Base-by-base conservation (phyloP, 2,797 vertebrate species). In the Momotus momota region DNA sequence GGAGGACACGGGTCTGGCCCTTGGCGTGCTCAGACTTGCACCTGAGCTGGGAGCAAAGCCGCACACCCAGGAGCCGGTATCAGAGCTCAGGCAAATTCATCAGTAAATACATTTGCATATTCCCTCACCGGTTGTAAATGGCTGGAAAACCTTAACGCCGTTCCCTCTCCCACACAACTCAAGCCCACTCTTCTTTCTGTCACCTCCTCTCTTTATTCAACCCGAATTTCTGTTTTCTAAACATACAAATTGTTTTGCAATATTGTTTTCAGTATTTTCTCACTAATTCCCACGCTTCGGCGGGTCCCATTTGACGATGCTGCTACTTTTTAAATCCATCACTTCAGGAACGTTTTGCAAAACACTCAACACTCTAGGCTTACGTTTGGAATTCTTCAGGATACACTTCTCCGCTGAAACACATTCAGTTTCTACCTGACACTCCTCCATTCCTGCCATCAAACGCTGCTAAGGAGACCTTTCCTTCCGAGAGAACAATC, bases 291-390 rank as follows among this genome's bases (percentile, higher is more conserved):
- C 61, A 19, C 60, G 4, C n/a, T 10, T 3, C 9, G 3, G 29
- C 1, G 7, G n/a, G 14, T 5, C 12, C 13, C 38, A 6, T 17
- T 23, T 5, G 38, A 26, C 55, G 43, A 57, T 0, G 13, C 9
- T 43, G 27, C 65, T 31, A 7, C 48, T 65, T 27, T 60, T 38
- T 5, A 40, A 69, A 45, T 1, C 6, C 35, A 35, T 11, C 45
- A 12, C 29, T 43, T 15, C 21, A 7, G 1, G 2, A 46, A 9
- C 5, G 10, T 4, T 29, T 40, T 15, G 22, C 62, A 13, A 25
- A 65, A 10, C 40, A 9, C 55, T 0, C 7, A 61, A 33, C 5
- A 1, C 82, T 31, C 19, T 0, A 9, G 15, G 35, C 11, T 45
- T 31, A 21, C 26, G 29, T 9, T 3, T 16, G 55, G 57, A 43